A percentile compares a stretch with the other conserved stretches of the same genome.
Conservation (phyloP, 2,888 invertebrate species). For the Tubiluchus corallicola region DNA sequence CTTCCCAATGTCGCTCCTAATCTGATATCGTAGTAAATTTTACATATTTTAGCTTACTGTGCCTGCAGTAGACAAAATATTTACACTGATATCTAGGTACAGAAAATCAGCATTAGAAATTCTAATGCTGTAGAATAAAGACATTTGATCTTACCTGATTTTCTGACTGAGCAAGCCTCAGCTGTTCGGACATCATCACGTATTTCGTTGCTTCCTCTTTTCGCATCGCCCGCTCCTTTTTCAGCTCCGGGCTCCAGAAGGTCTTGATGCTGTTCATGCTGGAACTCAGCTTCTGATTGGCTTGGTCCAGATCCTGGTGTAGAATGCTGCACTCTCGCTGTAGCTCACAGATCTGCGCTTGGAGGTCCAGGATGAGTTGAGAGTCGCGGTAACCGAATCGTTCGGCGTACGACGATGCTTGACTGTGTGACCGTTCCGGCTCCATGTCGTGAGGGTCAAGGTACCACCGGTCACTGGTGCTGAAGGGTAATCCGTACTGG, state of each 20-base stretch:
- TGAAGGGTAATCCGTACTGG: neutral
- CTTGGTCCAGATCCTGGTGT: conserved; percentile 81
- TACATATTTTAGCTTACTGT: too few relatives aligned
- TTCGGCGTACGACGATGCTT: too few relatives aligned
- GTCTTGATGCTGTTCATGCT: conserved; percentile 99
- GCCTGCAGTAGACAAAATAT: too few relatives aligned
- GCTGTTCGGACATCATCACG: conserved; percentile 85
- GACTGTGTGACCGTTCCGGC: conserved; percentile 16
- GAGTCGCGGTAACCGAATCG: conserved; percentile 33
- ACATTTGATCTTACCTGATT: conserved; percentile 81
- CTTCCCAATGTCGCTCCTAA: too few relatives aligned
- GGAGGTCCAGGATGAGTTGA: conserved; percentile 62
- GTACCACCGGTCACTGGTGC: too few relatives aligned
- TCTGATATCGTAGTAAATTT: too few relatives aligned
- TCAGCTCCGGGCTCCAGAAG: conserved; percentile 98
- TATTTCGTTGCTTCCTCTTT: conserved; percentile 97
- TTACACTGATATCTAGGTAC: too few relatives aligned
- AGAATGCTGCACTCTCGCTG: conserved; percentile 76
- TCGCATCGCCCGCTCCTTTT: conserved; percentile 84
- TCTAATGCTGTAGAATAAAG: too few relatives aligned
- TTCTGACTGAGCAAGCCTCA: conserved; percentile 83
- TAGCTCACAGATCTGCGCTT: conserved; percentile 81
- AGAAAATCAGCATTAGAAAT: too few relatives aligned
- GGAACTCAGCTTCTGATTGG: conserved; percentile 90
- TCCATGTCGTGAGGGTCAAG: too few relatives aligned